Conservation (phyloP, 2,797 vertebrate genomes). For the Peromyscus eremicus region DNA sequence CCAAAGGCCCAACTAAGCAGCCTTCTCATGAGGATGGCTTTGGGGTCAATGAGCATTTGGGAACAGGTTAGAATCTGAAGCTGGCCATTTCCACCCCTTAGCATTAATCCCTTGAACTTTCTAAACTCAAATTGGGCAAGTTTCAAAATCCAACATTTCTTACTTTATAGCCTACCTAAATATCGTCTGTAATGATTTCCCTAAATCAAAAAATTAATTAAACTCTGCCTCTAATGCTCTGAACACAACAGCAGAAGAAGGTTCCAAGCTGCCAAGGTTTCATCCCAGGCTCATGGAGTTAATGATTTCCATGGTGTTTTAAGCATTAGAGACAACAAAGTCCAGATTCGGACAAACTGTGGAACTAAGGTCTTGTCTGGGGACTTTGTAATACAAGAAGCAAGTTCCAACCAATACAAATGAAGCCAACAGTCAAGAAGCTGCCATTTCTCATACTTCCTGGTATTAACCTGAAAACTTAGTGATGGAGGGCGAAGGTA, state of each 20-base stretch:
- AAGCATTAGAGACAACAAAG: constrained; percentile 3
- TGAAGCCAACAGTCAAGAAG: neutral
- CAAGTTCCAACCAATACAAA: constrained; percentile 39
- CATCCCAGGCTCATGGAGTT: neutral
- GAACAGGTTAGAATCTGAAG: constrained; percentile 45
- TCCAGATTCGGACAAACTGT: neutral
- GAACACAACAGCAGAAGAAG: neutral
- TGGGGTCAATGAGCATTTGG: constrained; percentile 40
- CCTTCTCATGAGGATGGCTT: neutral
- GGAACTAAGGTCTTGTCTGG: neutral
- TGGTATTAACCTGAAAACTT: neutral
- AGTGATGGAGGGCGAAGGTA: neutral
- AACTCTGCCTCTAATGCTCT: constrained; percentile 21
- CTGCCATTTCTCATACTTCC: neutral
- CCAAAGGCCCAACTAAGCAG: constrained; percentile 3
- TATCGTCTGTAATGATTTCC: neutral
- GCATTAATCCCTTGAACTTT: constrained; percentile 19
- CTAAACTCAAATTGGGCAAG: constrained; percentile 37
- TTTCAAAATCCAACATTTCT: constrained; percentile 26
- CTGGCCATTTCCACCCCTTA: constrained; percentile 4
- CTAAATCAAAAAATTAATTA: constrained; percentile 58
- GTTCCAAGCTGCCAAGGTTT: constrained; percentile 18
- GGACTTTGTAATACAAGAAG: neutral
- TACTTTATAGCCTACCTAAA: constrained; percentile 2
- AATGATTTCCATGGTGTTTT: neutral